phyloP scores from a whole-genome alignment of 1,140 invertebrate genomes.

The Semibalanus balanoides region DNA sequence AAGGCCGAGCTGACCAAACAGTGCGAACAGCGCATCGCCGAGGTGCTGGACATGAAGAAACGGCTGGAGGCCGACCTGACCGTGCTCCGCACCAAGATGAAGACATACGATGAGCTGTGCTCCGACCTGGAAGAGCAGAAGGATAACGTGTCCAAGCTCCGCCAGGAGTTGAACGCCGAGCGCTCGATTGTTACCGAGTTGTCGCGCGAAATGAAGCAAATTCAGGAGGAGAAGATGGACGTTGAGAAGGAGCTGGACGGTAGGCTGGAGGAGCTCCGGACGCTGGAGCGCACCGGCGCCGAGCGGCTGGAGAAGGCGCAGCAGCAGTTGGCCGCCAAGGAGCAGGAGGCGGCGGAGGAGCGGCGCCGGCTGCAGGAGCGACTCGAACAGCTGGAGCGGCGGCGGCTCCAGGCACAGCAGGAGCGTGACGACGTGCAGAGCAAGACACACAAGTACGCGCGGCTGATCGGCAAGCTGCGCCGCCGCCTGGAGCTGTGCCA shows the following conservation, averaged over 20 bases:
- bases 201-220: neutral
- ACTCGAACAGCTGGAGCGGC: neutral
- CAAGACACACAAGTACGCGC: neutral
- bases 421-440: neutral
- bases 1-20: neutral
- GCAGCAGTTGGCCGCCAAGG: neutral
- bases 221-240: neutral
- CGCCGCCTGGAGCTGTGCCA: neutral
- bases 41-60: neutral
- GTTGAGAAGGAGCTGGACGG: neutral
- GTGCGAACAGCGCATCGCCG: neutral
- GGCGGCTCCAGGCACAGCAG: neutral
- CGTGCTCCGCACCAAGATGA: neutral
- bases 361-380: neutral
- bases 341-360: neutral
- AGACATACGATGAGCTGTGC: neutral
- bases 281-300: neutral
- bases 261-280: neutral
- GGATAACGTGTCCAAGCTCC: neutral
- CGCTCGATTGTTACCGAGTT: neutral
- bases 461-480: neutral
- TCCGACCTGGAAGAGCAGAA: neutral
- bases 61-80: neutral
- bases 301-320: neutral
- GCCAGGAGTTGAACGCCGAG: neutral